Percentiles rank a stretch among this genome's conserved stretches.
phyloP scores from a whole-genome alignment of 2,113 vertebrate genomes.

The Melanerpes aurifrons region DNA sequence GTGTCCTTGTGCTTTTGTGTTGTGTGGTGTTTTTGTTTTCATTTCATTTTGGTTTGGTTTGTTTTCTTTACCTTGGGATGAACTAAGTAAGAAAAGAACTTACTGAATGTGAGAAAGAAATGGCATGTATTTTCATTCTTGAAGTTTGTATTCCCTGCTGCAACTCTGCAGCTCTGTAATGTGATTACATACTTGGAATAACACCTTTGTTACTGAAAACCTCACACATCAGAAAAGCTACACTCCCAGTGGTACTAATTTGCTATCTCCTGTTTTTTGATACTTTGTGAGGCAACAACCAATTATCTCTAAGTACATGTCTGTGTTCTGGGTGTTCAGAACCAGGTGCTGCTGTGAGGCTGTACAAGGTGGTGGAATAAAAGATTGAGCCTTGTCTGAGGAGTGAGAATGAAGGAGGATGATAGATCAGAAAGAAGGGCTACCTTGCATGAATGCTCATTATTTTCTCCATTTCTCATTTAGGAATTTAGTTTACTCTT shows the following conservation, averaged over 20 bases:
- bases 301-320: not conserved
- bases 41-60: too few relatives aligned
- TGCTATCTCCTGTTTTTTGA: not conserved
- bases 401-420: not conserved
- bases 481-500: not conserved
- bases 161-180: not conserved
- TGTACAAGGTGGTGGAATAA: not conserved
- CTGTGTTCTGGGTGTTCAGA: not conserved
- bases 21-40: not conserved
- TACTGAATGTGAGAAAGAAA: not conserved
- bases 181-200: not conserved
- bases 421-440: not conserved
- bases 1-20: not conserved
- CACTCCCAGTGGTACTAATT: not conserved
- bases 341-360: not conserved
- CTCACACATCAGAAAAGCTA: fast-evolving
- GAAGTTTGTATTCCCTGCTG: not conserved
- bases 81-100: not conserved
- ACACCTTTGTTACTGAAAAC: not conserved
- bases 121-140: not conserved
- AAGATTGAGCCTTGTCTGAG: not conserved
- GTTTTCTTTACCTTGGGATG: not conserved
- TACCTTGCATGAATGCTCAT: not conserved
- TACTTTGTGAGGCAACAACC: not conserved
- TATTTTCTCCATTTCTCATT: not conserved